Evolutionary conservation across 2,113 vertebrate genomes (phyloP), one percentile per base, ranked within the genome.

Genomic region (Coptodon rendalli): DNA sequence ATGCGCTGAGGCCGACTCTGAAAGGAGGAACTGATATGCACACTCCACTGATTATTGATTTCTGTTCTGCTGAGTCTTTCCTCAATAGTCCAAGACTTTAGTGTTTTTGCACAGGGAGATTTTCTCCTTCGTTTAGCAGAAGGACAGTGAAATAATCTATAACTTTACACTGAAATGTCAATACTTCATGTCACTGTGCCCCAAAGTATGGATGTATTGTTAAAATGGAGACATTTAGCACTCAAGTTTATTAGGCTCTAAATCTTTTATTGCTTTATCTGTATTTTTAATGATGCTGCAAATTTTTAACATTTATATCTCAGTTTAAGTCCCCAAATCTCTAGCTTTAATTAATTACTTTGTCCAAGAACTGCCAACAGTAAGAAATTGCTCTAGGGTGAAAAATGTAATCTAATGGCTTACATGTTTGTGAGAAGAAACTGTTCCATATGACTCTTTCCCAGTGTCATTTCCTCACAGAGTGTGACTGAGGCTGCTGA

Each of bases 21-120:
- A 91, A 19, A 84, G 82, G 86, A 89, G 43, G 81, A 91, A 87
- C 31, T 59, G 82, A 87, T 88, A 52, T 16, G 57, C 38, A 78
- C 29, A 29, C 89, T 86, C 87, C 88, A 66, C 59, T 57, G 45
- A 86, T 27, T 88, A 92, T 94, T 83, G 89, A 92, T 93, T 89
- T 86, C 52, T 89, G 3, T 82, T 92, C 84, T 78, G 82, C 59
- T 50, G 87, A 85, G 45, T 85, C 54, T 71, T 83, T 73, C 63
- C 81, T 31, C 76, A 86, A 84, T 73, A 29, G 48, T 5, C 6
- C 66, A 24, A 29, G 52, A 76, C 84, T 82, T 56, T 3, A 54
- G 17, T 45, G 84, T 84, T 84, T 86, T 68, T 73, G 56, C 43
- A 56, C 50, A 5, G 24, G 43, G 17, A 48, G 59, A 89, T 16